A percentile compares a stretch with the other conserved stretches of the same genome.
Conservation (phyloP, 2,888 invertebrate species). For the Linnaemya tessellans region DNA sequence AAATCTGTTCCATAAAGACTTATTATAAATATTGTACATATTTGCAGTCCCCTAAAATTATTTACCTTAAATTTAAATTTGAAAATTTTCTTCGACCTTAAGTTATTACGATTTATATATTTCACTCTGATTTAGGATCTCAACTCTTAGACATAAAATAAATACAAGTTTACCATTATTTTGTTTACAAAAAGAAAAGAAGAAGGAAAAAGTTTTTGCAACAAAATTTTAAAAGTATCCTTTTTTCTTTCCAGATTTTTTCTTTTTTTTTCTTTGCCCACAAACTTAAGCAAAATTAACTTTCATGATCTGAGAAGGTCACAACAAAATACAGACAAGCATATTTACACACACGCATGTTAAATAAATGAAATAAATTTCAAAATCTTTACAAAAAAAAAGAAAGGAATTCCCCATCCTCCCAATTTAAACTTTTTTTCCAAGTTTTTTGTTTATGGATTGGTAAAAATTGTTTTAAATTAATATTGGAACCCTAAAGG, state of each 20-base stretch:
- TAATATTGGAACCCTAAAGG: slow-evolving; percentile 41
- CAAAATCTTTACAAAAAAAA: background rate
- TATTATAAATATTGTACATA: no score
- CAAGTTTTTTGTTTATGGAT: background rate
- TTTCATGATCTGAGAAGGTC: background rate
- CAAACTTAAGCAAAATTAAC: background rate
- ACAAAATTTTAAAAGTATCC: background rate
- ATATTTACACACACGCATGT: background rate
- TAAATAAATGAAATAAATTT: background rate
- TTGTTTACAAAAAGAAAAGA: background rate
- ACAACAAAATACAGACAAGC: background rate
- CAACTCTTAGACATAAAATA: no score
- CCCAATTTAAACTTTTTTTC: background rate
- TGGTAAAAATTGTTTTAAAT: slow-evolving; percentile 32
- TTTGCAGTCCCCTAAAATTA: no score
- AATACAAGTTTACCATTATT: background rate
- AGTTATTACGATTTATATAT: no score
- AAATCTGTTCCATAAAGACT: no score
- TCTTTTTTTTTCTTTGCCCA: background rate
- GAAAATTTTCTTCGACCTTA: no score
- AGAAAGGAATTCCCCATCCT: background rate
- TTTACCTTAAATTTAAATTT: no score
- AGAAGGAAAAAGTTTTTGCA: background rate
- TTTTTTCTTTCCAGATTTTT: background rate
- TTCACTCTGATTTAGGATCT: no score